Percentiles rank a stretch among this genome's conserved stretches.
Evolutionary conservation across 2,888 invertebrate species (phyloP).

Genomic region (Anticlea derivata): DNA sequence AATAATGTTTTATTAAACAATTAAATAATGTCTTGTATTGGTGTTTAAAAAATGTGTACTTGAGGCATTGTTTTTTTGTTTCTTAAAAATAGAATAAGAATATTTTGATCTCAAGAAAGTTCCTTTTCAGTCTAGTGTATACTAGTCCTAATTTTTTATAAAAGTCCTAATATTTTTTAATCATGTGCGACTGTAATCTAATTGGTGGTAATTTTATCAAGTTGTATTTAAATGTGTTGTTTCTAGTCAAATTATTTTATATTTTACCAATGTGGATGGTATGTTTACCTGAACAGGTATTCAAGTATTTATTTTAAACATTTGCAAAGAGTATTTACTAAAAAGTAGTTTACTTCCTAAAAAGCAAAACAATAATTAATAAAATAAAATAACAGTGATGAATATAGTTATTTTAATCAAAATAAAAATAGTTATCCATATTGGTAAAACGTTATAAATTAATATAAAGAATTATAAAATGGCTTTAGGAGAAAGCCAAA

Average conservation of each 20-base stretch:
- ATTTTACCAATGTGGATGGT: constrained; percentile 62
- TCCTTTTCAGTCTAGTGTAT: constrained; percentile 47
- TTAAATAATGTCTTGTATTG: constrained; percentile 4
- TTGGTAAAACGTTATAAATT: constrained; percentile 63
- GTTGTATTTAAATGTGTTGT: constrained; percentile 65
- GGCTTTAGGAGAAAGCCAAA: constrained; percentile 78
- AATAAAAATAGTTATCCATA: constrained; percentile 49
- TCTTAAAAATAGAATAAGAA: constrained; percentile 25
- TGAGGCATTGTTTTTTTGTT: constrained; percentile 10
- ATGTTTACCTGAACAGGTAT: constrained; percentile 39
- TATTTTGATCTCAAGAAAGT: constrained; percentile 49
- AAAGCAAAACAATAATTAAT: not conserved
- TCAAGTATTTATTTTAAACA: not conserved
- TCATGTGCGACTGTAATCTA: constrained; percentile 74
- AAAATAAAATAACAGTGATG: not conserved
- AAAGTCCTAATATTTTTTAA: constrained; percentile 40
- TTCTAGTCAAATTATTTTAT: constrained; percentile 81
- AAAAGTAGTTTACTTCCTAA: constrained; percentile 6
- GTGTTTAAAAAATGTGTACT: constrained; percentile 8
- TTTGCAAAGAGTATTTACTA: constrained; percentile 7
- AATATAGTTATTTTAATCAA: not conserved
- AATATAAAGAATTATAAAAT: constrained; percentile 76
- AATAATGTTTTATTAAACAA: constrained; percentile 4
- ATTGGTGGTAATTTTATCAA: constrained; percentile 61
- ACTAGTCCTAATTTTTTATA: constrained; percentile 41